Conservation (phyloP, 2,888 invertebrate genomes). For the Scrobipalpa atriplicella region DNA sequence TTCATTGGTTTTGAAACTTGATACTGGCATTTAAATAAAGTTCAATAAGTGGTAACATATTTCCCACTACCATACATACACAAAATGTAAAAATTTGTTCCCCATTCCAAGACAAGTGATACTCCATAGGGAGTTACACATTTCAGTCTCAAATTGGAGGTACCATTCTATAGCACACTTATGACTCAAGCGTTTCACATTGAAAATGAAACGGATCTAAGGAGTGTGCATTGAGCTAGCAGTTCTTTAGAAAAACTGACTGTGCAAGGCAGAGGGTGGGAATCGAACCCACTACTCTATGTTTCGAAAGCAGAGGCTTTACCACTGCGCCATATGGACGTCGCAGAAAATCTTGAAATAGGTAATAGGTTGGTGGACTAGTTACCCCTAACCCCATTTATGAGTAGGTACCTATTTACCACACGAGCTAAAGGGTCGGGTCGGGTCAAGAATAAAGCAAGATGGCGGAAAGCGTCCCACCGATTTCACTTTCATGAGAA, state of each 20-base stretch:
- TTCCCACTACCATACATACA: too few relatives aligned
- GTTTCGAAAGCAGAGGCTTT: not conserved
- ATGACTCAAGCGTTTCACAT: constrained; percentile 82
- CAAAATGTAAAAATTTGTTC: constrained; percentile 57
- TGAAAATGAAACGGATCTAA: constrained; percentile 78
- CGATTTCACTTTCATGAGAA: constrained; percentile 17
- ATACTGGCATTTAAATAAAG: too few relatives aligned
- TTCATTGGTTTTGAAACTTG: too few relatives aligned
- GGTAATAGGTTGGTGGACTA: not conserved
- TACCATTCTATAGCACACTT: constrained; percentile 76
- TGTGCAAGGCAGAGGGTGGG: too few relatives aligned
- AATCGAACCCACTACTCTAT: not conserved
- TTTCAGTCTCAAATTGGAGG: constrained; percentile 73
- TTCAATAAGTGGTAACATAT: too few relatives aligned
- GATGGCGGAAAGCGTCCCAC: constrained; percentile 36
- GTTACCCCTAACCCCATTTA: not conserved
- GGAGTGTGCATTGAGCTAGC: constrained; percentile 77
- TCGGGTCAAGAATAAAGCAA: constrained; percentile 35
- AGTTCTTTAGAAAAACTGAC: too few relatives aligned
- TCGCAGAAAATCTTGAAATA: not conserved
- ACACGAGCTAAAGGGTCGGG: not conserved
- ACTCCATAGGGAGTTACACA: constrained; percentile 48
- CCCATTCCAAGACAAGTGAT: constrained; percentile 69
- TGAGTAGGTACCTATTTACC: not conserved
- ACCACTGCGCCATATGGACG: not conserved